Conservation (phyloP, 2,888 invertebrate species). For the Meiosimyza decipiens region DNA sequence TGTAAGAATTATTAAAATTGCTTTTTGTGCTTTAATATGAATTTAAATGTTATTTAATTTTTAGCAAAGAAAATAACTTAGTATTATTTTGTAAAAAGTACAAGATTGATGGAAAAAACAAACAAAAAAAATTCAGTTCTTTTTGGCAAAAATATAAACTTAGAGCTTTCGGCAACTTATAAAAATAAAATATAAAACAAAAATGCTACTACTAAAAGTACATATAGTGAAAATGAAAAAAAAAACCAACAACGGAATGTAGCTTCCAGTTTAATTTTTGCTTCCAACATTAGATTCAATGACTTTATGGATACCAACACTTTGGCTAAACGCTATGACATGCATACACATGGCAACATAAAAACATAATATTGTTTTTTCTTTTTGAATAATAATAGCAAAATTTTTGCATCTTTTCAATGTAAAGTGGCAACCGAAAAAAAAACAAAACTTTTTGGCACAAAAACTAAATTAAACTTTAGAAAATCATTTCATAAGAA, state of each 20-base stretch:
- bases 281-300: constrained; percentile 46
- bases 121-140: background rate
- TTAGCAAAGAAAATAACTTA: constrained; percentile 8
- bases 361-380: background rate
- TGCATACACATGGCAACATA: background rate
- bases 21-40: constrained; percentile 45
- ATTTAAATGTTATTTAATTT: constrained; percentile 44
- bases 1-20: constrained; percentile 31
- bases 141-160: background rate
- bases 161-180: too few relatives aligned
- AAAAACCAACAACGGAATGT: background rate
- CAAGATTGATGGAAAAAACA: constrained; percentile 4
- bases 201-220: constrained; percentile 6
- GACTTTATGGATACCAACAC: background rate
- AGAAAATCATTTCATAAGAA: constrained; percentile 28
- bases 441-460: constrained; percentile 34
- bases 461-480: background rate
- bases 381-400: background rate
- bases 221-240: background rate
- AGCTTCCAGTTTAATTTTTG: constrained; percentile 49
- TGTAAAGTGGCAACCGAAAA: constrained; percentile 27
- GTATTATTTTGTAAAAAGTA: background rate
- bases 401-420: constrained; percentile 19
- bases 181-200: background rate
- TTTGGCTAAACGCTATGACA: background rate